These are phyloP conservation scores for Diglossa brunneiventris DNA, from an alignment of 2,113 vertebrate species.

Conservation along the genomic window DNA sequence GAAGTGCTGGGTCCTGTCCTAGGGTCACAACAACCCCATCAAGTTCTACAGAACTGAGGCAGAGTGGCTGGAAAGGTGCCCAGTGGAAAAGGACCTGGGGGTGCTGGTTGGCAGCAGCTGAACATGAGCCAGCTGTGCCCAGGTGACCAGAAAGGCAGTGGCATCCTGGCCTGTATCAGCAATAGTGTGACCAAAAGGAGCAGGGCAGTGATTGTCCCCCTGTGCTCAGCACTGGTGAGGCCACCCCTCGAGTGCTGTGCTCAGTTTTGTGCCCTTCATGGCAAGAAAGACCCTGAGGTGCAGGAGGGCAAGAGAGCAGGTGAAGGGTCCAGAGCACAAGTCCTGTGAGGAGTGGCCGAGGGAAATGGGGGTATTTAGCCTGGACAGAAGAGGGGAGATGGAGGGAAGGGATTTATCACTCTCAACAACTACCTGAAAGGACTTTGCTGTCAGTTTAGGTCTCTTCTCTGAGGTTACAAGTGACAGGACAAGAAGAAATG, in stretches of 20 bases:
- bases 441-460: not conserved
- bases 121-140: not conserved
- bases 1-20: not conserved
- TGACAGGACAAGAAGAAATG: not conserved
- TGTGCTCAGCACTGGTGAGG: not conserved
- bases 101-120: not conserved
- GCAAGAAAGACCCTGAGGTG: not conserved
- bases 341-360: too few relatives aligned
- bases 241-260: rapidly evolving
- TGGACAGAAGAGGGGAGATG: not conserved
- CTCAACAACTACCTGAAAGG: not conserved
- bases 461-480: not conserved
- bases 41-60: not conserved
- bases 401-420: rapidly evolving
- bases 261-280: not conserved
- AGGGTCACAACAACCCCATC: not conserved
- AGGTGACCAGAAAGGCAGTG: not conserved
- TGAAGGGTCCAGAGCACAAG: not conserved
- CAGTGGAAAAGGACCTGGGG: not conserved
- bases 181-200: not conserved
- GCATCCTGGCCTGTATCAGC: not conserved
- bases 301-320: not conserved
- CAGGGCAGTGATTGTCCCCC: rapidly evolving
- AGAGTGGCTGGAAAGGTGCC: not conserved
- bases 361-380: not conserved